Conservation (phyloP, 2,113 vertebrate genomes). For the Rhinoderma darwinii region DNA sequence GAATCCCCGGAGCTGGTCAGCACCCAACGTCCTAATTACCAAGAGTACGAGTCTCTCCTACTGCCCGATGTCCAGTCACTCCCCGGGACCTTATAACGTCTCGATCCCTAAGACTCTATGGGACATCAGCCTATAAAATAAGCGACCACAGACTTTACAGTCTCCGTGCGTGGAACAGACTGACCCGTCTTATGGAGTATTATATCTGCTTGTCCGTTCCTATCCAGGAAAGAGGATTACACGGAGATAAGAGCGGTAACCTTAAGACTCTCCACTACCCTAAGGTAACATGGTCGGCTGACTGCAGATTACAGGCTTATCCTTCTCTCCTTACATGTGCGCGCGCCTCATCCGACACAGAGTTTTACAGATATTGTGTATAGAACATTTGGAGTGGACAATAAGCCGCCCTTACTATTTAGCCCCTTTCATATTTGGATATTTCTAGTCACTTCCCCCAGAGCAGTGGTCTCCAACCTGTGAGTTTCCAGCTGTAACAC, state of each 20-base stretch:
- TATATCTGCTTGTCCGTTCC: neutral
- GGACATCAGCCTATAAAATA: neutral
- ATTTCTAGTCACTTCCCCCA: neutral
- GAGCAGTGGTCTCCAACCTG: neutral
- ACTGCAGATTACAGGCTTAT: slow-evolving; percentile 4
- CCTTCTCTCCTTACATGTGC: no score
- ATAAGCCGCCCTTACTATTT: neutral
- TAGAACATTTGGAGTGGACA: no score
- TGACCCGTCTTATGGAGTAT: neutral
- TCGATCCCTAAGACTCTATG: neutral
- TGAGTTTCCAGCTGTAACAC: neutral
- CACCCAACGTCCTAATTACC: neutral
- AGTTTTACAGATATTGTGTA: neutral
- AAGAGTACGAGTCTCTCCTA: neutral
- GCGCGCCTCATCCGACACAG: neutral
- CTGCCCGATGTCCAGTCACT: neutral
- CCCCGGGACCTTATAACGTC: neutral
- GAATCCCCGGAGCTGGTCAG: no score
- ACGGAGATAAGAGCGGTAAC: slow-evolving; percentile 1
- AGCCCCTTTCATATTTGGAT: neutral
- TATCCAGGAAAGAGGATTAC: slow-evolving; percentile 43
- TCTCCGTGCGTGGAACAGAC: neutral
- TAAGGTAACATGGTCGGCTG: slow-evolving; percentile 19
- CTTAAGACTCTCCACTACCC: slow-evolving; percentile 9
- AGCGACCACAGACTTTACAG: neutral